Evolutionary conservation across 2,797 vertebrate species (phyloP).

Genomic region (Remorina albescens): DNA sequence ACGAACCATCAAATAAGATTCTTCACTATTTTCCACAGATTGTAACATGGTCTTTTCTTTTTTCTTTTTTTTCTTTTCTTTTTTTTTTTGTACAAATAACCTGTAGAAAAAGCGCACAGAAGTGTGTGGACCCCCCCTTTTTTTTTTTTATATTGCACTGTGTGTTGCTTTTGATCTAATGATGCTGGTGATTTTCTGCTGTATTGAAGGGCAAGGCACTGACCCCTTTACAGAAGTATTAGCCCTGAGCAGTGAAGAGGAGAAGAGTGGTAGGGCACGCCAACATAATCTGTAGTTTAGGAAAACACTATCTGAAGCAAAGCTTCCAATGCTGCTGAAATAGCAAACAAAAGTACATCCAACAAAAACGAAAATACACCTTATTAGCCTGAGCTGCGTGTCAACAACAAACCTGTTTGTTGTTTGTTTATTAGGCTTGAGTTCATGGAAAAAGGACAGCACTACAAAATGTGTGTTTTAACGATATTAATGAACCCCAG

Average conservation of each 20-base stretch:
- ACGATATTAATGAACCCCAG: neutral
- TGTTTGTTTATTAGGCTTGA: neutral
- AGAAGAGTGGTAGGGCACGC: neutral
- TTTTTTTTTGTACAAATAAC: neutral
- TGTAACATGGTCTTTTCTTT: neutral
- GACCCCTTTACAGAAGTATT: conserved; percentile 23
- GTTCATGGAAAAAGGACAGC: neutral
- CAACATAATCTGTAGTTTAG: neutral
- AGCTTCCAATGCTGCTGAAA: conserved; percentile 10
- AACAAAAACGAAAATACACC: too few relatives aligned
- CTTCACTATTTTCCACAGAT: conserved; percentile 14
- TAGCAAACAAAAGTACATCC: too few relatives aligned
- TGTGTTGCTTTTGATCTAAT: conserved; percentile 2
- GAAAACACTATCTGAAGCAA: conserved; percentile 24
- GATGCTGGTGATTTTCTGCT: neutral
- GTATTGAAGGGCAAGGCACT: conserved; percentile 15
- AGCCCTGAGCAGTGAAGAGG: conserved; percentile 2
- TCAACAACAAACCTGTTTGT: neutral
- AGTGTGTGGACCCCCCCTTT: neutral
- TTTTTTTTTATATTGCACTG: neutral
- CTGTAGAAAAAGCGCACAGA: neutral
- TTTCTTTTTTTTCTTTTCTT: neutral
- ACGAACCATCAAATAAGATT: conserved; percentile 21
- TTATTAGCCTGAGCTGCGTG: neutral
- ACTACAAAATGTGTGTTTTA: neutral